A percentile compares a stretch with the other conserved stretches of the same genome.
Evolutionary conservation across 1,140 invertebrate genomes (phyloP).

Genomic region (Halesus radiatus): DNA sequence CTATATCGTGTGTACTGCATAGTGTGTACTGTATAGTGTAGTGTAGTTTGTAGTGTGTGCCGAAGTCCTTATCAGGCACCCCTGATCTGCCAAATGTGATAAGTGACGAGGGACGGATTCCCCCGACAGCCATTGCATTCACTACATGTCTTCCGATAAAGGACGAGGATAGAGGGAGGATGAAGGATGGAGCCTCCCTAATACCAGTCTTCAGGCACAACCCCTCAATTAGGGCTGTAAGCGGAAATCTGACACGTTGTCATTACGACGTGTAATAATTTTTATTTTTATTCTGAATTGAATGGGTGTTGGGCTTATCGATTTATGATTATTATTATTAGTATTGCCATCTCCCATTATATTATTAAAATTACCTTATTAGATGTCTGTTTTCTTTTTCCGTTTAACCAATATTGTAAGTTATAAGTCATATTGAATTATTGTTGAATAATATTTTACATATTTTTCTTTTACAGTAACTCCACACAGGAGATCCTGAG

Average conservation of each 20-base stretch:
- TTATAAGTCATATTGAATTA: no score
- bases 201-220: constrained; percentile 23
- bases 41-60: neutral
- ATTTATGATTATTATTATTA: neutral
- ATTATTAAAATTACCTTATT: neutral
- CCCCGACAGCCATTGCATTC: constrained; percentile 39
- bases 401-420: no score
- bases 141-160: constrained; percentile 20
- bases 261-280: constrained; percentile 1
- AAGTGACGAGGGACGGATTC: constrained; percentile 44
- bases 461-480: no score
- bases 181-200: neutral
- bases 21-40: neutral
- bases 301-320: neutral
- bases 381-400: no score
- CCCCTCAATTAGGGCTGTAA: constrained; percentile 48
- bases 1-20: no score
- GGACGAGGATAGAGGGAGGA: no score
- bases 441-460: no score
- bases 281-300: neutral
- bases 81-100: constrained; percentile 43
- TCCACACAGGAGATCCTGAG: no score
- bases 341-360: neutral
- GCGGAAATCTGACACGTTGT: constrained; percentile 17
- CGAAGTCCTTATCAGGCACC: neutral